Conservation (phyloP, 2,113 vertebrate species). For the Solea solea region DNA sequence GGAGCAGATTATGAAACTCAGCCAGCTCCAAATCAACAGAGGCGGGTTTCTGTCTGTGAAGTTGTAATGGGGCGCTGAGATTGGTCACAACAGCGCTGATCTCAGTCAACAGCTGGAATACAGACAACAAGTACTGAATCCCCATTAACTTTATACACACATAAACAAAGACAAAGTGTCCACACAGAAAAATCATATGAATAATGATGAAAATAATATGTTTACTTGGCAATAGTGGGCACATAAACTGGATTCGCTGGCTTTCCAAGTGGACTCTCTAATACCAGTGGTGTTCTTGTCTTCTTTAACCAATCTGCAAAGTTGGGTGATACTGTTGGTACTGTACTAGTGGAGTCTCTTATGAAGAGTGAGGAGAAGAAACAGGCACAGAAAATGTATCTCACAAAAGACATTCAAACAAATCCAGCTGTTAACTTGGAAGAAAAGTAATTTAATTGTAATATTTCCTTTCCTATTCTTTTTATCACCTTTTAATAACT, state of each 20-base stretch:
- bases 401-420: too few species aligned
- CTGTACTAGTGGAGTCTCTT: too few species aligned
- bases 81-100: conserved; percentile 80
- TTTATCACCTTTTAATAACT: too few species aligned
- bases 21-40: conserved; percentile 46
- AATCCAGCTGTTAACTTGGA: too few species aligned
- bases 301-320: conserved; percentile 33
- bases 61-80: conserved; percentile 76
- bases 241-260: neutral
- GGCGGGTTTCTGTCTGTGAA: conserved; percentile 70
- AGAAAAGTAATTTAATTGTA: too few species aligned
- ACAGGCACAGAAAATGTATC: too few species aligned
- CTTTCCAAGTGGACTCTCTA: conserved; percentile 16
- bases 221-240: conserved; percentile 39
- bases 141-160: too few species aligned
- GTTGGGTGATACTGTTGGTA: too few species aligned
- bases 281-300: conserved; percentile 4
- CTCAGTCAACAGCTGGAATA: conserved; percentile 80
- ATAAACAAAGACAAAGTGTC: neutral
- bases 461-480: too few species aligned
- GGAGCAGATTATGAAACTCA: conserved; percentile 83
- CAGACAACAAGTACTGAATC: neutral
- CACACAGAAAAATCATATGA: too few species aligned
- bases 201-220: neutral
- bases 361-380: too few species aligned